Evolutionary conservation across 2,888 invertebrate species (phyloP), one percentile per base, ranked within the genome.

Genomic region (Cabera pusaria): DNA sequence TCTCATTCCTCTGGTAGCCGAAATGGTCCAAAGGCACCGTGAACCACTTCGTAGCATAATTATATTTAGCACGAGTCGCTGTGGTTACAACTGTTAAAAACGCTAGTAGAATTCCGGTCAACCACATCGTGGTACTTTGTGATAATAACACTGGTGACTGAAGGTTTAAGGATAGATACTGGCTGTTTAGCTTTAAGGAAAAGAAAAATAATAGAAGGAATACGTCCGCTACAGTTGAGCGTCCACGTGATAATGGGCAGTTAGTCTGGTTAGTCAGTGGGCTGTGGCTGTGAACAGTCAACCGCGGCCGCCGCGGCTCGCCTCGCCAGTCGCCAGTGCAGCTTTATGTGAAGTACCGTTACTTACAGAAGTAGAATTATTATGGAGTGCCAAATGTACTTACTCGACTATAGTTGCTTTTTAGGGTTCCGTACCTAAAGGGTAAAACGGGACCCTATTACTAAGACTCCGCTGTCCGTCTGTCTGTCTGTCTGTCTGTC

Each of bases 11-110:
- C 11, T 92, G 86, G 68, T 94, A 98, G 51, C 93, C 93, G 71
- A 97, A 98, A 75, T 98, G 98, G 74, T 98, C 98, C 29, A 98
- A 76, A 64, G 94, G 94, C 26, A 94, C 92, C 8, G 86, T 82
- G 36, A 93, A 90, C 64, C 57, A 71, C 41, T 84, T 80, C 0
- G 82, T 83, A 3, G 71, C 69, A 37, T 70, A 87, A 10, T 68
- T 72, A 38, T 86, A 85, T 5, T 77, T n/a, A n/a, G n/a, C 68
- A 1, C 74, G 65, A n/a, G 51, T 55, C 10, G 62, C 77, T 9
- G n/a, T n/a, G n/a, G n/a, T n/a, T n/a, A n/a, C n/a, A n/a, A 53
- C 6, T 9, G 44, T 47, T n/a, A 62, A 19, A 3, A 63, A 35
- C 2, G 61, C 11, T 6, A 59, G n/a, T n/a, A n/a, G n/a, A n/a